A percentile compares a stretch with the other conserved stretches of the same genome.
phyloP scores from a whole-genome alignment of 2,113 vertebrate species.

The Heptranchias perlo region DNA sequence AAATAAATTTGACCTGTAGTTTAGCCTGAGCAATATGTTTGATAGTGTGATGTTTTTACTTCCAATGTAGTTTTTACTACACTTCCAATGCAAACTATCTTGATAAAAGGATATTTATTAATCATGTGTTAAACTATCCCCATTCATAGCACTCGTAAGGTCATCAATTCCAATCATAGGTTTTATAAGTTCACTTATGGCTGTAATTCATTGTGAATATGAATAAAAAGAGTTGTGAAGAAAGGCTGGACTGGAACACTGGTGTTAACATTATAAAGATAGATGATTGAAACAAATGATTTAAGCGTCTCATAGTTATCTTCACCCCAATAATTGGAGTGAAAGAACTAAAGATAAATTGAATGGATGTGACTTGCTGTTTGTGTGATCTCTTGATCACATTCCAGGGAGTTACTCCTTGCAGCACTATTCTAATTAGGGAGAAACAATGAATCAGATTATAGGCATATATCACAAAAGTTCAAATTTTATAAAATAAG shows the following conservation, averaged over 20 bases:
- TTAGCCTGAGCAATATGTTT: neutral
- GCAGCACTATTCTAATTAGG: neutral
- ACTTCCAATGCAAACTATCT: neutral
- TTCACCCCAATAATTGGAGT: neutral
- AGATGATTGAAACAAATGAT: neutral
- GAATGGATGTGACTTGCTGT: neutral
- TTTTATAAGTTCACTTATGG: neutral
- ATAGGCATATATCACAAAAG: neutral
- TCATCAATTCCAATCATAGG: neutral
- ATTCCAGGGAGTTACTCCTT: neutral
- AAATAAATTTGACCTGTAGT: neutral
- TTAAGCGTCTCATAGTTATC: neutral
- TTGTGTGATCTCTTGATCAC: neutral
- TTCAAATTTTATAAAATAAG: neutral
- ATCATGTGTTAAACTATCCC: too few relatives aligned
- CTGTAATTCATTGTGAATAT: neutral
- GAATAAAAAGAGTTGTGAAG: neutral
- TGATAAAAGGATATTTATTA: neutral
- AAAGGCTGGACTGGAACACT: neutral
- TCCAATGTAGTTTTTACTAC: neutral
- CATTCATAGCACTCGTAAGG: neutral
- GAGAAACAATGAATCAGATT: neutral
- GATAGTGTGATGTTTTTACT: neutral
- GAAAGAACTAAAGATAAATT: neutral
- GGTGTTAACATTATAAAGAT: neutral